phyloP scores from a whole-genome alignment of 2,797 vertebrate genomes.

The Potorous gilbertii region DNA sequence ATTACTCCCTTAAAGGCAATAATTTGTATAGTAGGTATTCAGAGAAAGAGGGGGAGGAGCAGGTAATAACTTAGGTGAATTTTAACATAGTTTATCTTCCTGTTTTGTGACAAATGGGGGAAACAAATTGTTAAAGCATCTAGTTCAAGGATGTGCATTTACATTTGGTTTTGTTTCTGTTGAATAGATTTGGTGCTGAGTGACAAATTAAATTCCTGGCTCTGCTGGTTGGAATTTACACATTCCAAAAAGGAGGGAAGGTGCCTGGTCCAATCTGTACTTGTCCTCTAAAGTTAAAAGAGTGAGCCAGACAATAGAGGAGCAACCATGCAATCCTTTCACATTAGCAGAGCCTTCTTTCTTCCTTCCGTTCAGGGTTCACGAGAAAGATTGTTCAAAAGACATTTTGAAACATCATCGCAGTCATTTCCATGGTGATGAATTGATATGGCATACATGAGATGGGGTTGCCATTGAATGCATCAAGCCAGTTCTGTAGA shows the following conservation, averaged over 20 bases:
- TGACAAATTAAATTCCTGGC: slow-evolving; percentile 70
- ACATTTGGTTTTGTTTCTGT: slow-evolving; percentile 57
- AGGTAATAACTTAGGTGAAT: slow-evolving; percentile 72
- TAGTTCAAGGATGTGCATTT: slow-evolving; percentile 52
- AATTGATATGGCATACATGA: slow-evolving; percentile 12
- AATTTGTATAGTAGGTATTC: slow-evolving; percentile 73
- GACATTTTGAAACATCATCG: slow-evolving; percentile 36
- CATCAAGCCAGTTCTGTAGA: slow-evolving; percentile 11
- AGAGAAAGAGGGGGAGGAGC: slow-evolving; percentile 53
- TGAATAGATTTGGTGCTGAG: slow-evolving; percentile 65
- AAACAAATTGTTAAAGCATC: slow-evolving; percentile 53
- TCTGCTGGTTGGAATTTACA: slow-evolving; percentile 65
- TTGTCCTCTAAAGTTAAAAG: slow-evolving; percentile 55
- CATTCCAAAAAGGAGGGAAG: slow-evolving; percentile 51
- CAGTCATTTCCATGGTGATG: slow-evolving; percentile 61
- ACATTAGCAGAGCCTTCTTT: slow-evolving; percentile 51
- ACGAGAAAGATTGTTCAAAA: slow-evolving; percentile 43
- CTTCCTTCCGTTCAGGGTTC: slow-evolving; percentile 21
- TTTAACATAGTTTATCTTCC: slow-evolving; percentile 71
- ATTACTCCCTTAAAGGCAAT: slow-evolving; percentile 72
- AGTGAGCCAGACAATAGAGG: slow-evolving; percentile 58
- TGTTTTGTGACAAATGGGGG: slow-evolving; percentile 62
- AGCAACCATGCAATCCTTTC: slow-evolving; percentile 54
- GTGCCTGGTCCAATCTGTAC: slow-evolving; percentile 11
- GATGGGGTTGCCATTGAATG: slow-evolving; percentile 30